phyloP scores from a whole-genome alignment of 2,888 invertebrate genomes.

The Sphaerophoria rueppellii region DNA sequence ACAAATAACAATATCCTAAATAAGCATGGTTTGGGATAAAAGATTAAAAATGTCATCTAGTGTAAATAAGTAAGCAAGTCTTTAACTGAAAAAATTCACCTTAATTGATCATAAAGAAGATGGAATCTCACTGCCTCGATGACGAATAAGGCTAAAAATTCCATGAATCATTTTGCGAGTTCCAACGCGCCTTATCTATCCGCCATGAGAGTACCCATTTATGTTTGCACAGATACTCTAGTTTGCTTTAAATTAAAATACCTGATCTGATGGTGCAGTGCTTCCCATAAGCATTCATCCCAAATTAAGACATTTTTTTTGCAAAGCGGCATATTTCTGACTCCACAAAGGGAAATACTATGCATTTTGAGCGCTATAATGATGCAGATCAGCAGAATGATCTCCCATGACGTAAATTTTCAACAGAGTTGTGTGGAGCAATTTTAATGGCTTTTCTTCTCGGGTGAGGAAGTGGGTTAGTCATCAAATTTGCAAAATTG shows the following conservation, averaged over 20 bases:
- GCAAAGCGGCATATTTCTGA: constrained; percentile 59
- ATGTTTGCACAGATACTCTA: constrained; percentile 29
- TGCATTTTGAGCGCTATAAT: constrained; percentile 4
- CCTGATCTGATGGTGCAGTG: constrained; percentile 24
- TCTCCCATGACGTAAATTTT: constrained; percentile 27
- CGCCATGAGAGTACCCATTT: background rate
- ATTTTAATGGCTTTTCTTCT: constrained; percentile 58
- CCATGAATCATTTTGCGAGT: constrained; percentile 58
- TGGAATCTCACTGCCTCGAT: constrained; percentile 41
- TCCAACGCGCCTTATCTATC: constrained; percentile 16
- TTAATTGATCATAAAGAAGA: background rate
- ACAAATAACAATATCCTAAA: too few species aligned
- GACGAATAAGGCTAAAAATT: constrained; percentile 72
- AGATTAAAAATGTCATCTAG: background rate
- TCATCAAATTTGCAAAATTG: too few species aligned
- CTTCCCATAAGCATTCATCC: constrained; percentile 54
- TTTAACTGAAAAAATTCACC: constrained; percentile 11
- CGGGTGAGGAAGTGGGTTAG: constrained; percentile 15
- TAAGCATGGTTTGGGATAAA: too few species aligned
- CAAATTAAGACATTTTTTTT: constrained; percentile 67
- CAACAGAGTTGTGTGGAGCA: constrained; percentile 34
- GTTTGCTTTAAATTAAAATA: constrained; percentile 42
- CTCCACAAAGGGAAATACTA: constrained; percentile 53
- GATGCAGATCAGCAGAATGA: background rate
- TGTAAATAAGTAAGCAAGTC: background rate